Evolutionary conservation across 2,888 invertebrate species (phyloP).

Genomic region (Eupithecia centaureata): DNA sequence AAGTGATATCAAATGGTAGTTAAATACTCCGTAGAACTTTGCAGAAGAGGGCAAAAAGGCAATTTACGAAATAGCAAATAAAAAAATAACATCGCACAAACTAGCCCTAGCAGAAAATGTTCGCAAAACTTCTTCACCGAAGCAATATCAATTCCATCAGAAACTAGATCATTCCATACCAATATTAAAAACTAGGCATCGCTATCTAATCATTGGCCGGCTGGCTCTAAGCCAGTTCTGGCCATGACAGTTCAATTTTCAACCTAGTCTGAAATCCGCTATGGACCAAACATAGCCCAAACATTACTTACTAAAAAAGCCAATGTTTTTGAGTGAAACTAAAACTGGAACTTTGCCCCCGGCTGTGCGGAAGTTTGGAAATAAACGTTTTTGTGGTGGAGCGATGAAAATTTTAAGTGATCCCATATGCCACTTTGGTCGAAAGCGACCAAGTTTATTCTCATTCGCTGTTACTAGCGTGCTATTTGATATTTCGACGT

Average conservation of each 20-base stretch:
- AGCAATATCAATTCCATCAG: neutral
- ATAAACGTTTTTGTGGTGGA: neutral
- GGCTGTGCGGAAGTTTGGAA: neutral
- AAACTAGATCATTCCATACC: neutral
- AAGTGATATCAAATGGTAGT: too few relatives aligned
- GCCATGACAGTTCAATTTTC: slow-evolving; percentile 64
- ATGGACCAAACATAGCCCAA: slow-evolving; percentile 18
- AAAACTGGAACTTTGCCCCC: neutral
- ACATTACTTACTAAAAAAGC: neutral
- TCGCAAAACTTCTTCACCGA: neutral
- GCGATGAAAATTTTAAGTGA: neutral
- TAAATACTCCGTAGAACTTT: too few relatives aligned
- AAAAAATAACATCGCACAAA: too few relatives aligned
- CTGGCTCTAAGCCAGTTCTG: slow-evolving; percentile 59
- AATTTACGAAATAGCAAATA: too few relatives aligned
- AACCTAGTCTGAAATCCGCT: slow-evolving; percentile 32
- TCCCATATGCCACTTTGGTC: neutral
- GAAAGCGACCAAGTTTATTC: neutral
- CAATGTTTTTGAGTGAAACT: slow-evolving; percentile 3
- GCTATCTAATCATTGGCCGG: slow-evolving; percentile 54
- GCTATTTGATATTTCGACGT: too few relatives aligned
- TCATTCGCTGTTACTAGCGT: too few relatives aligned
- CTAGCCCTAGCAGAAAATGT: too few relatives aligned
- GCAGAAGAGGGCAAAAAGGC: too few relatives aligned
- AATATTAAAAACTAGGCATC: slow-evolving; percentile 11